Percentiles rank a stretch among this genome's conserved stretches.
phyloP scores from a whole-genome alignment of 2,797 vertebrate genomes.

The Allenopithecus nigroviridis region DNA sequence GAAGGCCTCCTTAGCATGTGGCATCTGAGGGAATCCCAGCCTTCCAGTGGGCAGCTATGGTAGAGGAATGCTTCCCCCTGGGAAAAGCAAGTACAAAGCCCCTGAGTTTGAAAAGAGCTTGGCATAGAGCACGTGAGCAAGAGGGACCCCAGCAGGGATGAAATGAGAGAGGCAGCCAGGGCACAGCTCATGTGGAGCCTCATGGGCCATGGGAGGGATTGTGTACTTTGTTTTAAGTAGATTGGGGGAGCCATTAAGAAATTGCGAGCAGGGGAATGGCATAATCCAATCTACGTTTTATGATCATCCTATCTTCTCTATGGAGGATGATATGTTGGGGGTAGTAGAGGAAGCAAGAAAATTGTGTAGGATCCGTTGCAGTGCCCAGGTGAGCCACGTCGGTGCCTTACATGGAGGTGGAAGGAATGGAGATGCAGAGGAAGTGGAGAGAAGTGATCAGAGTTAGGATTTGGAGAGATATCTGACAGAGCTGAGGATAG shows the following conservation, averaged over 20 bases:
- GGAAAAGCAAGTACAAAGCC: background rate
- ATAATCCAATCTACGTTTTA: background rate
- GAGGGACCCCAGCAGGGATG: background rate
- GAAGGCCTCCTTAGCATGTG: background rate
- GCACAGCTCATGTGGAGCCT: background rate
- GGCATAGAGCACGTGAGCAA: background rate
- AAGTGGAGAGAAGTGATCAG: background rate
- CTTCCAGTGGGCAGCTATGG: background rate
- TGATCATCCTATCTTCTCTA: background rate
- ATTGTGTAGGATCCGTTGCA: background rate
- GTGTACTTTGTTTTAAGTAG: background rate
- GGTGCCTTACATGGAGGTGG: background rate
- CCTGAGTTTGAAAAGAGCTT: background rate
- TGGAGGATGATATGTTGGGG: background rate
- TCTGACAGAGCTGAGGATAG: background rate
- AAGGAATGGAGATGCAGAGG: background rate
- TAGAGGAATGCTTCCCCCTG: background rate
- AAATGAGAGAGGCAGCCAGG: background rate
- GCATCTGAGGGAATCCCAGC: background rate
- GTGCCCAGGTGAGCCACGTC: background rate
- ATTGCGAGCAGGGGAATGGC: background rate
- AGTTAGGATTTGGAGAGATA: background rate
- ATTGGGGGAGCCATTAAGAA: background rate
- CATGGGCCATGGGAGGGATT: rapidly evolving
- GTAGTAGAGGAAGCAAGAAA: background rate